Evolutionary conservation across 2,888 invertebrate genomes (phyloP), one percentile per base, ranked within the genome.

Genomic region (Ligdia adustata): DNA sequence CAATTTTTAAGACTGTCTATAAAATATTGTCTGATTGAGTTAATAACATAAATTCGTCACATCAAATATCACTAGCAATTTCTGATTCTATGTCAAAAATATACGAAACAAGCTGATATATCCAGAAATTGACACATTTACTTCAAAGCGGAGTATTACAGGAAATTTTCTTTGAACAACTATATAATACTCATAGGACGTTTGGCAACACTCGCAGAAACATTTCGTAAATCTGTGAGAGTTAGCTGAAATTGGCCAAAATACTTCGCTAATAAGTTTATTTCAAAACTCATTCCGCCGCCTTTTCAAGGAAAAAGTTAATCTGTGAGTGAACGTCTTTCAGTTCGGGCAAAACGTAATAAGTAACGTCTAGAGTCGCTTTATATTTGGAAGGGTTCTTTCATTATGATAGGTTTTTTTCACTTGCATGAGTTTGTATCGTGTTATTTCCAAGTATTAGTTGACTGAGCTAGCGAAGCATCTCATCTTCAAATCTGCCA

Each of bases 241-340:
- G 16, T 31, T 14, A 16, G 9, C 7, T 29, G 29, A 1, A 1
- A 12, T 6, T 29, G 27, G 5, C 11, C 27, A 27, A 27, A 1
- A 6, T n/a, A 22, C 2, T 22, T n/a, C 27, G 37, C 37, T 31
- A 35, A 41, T 33, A 40, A 54, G 44, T 37, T 47, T 51, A 47
- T 54, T 44, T 41, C 26, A 38, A 35, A 54, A 37, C 51, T 51
- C 38, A 51, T 51, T 51, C 32, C 37, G 22, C 31, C 42, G 32
- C 52, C 33, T 47, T 44, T 38, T 48, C 46, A 34, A 44, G 32
- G 24, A 27, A 52, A 22, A 55, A 43, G 48, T 46, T 54, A 51
- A 57, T 55, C 55, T 50, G 31, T 45, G 44, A 40, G 40, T n/a
- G n/a, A 46, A 43, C 46, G 48, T 46, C 45, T 51, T 52, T 58